Evolutionary conservation across 2,113 vertebrate genomes (phyloP).

Genomic region (Sebastes fasciatus): DNA sequence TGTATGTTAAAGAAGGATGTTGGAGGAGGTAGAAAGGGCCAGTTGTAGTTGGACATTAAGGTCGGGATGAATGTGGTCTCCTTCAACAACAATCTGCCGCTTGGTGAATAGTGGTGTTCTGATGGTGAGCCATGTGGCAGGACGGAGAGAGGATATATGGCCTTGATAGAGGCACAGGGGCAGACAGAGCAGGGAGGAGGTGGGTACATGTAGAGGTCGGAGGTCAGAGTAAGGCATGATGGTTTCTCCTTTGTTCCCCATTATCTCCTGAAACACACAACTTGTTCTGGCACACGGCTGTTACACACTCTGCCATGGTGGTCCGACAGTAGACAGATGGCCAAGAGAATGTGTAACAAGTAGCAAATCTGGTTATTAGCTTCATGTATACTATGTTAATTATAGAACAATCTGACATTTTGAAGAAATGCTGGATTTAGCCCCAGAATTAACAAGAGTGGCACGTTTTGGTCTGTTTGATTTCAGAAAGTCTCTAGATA

Average conservation of each 20-base stretch:
- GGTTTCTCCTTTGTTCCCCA: constrained; percentile 60
- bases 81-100: constrained; percentile 75
- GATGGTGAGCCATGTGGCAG: constrained; percentile 69
- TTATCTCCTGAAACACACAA: constrained; percentile 73
- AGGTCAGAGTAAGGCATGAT: constrained; percentile 20
- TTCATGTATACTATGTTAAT: too few relatives aligned
- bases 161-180: neutral
- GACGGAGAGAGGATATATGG: constrained; percentile 25
- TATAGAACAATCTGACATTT: neutral
- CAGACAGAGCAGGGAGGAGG: constrained; percentile 6
- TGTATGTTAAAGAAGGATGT: constrained; percentile 83
- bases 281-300: constrained; percentile 24
- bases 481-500: neutral
- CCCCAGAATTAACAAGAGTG: neutral
- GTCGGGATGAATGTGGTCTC: constrained; percentile 61
- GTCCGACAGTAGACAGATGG: constrained; percentile 67
- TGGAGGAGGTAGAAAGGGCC: constrained; percentile 39
- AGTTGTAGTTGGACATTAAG: constrained; percentile 44
- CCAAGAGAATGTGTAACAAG: constrained; percentile 7
- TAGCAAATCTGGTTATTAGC: too few relatives aligned
- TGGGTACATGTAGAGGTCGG: constrained; percentile 39
- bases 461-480: neutral
- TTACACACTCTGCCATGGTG: constrained; percentile 50
- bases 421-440: neutral
- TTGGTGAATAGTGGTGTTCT: constrained; percentile 64